phyloP scores from a whole-genome alignment of 30 jellyfish, hydroid and myxozoan genomes.

The Turritopsis dohrnii region DNA sequence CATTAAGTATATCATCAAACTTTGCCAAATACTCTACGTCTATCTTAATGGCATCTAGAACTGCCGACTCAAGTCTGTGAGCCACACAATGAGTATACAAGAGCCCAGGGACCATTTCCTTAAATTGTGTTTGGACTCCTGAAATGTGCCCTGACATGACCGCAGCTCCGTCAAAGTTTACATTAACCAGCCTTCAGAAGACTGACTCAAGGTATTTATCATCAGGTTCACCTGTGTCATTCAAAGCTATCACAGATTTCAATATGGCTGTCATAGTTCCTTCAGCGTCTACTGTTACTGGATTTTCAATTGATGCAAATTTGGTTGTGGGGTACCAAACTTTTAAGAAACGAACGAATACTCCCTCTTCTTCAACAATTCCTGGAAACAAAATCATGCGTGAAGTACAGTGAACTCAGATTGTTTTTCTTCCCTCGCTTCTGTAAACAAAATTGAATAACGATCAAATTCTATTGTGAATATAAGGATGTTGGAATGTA shows the following conservation, averaged over 20 bases:
- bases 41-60: background rate
- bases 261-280: background rate
- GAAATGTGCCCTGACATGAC: background rate
- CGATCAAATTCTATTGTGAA: no score
- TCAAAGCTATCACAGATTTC: background rate
- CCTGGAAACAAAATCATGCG: no score
- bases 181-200: background rate
- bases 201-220: background rate
- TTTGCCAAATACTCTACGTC: background rate
- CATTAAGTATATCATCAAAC: background rate
- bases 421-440: no score
- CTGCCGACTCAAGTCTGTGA: background rate
- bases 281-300: background rate
- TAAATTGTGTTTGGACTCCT: background rate
- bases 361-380: background rate
- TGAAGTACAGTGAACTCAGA: no score
- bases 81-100: background rate
- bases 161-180: background rate
- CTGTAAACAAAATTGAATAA: no score
- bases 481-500: no score
- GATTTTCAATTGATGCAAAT: background rate
- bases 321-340: background rate
- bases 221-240: background rate
- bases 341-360: background rate
- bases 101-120: conserved; percentile 12